These are phyloP conservation scores for Vanacampus margaritifer DNA, from an alignment of 2,113 vertebrate species.

Conservation along the genomic window DNA sequence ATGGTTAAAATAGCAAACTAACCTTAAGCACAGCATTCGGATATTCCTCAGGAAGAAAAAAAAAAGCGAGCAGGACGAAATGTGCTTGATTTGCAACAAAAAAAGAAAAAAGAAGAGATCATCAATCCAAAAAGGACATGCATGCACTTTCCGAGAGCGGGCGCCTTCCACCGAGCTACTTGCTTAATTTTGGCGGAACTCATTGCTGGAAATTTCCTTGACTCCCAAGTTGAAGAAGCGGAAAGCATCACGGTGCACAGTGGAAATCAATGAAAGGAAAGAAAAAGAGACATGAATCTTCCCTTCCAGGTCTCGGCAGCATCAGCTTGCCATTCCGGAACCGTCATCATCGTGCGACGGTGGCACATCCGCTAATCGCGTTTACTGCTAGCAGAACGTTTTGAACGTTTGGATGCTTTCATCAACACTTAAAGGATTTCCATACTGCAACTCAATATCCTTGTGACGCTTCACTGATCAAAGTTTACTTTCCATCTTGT, in stretches of 20 bases:
- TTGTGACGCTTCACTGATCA: conserved; percentile 22
- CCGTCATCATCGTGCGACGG: conserved; percentile 12
- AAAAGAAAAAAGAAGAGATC: conserved; percentile 13
- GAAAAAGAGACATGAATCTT: conserved; percentile 39
- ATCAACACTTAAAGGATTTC: conserved; percentile 15
- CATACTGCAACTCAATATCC: conserved; percentile 19
- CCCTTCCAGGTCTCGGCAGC: conserved; percentile 22
- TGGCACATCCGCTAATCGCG: conserved; percentile 29
- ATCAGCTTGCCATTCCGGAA: conserved; percentile 20
- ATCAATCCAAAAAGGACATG: conserved; percentile 9
- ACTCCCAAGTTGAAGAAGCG: conserved; percentile 16
- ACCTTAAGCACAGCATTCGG: conserved; percentile 5
- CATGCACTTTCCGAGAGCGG: conserved; percentile 10
- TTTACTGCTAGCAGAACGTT: conserved; percentile 20
- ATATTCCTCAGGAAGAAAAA: not conserved
- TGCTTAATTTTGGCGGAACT: conserved; percentile 22
- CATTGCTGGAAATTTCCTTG: conserved; percentile 35
- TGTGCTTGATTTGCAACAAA: too few relatives aligned
- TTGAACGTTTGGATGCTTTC: conserved; percentile 7
- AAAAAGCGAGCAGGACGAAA: not conserved
- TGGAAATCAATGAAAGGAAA: conserved; percentile 60
- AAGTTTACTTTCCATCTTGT: conserved; percentile 41
- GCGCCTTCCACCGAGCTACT: conserved; percentile 11
- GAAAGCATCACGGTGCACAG: conserved; percentile 22
- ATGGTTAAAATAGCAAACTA: not conserved